These are phyloP conservation scores for Enteromius thamalakanensis DNA, from an alignment of 2,797 vertebrate species.

Conservation along the genomic window DNA sequence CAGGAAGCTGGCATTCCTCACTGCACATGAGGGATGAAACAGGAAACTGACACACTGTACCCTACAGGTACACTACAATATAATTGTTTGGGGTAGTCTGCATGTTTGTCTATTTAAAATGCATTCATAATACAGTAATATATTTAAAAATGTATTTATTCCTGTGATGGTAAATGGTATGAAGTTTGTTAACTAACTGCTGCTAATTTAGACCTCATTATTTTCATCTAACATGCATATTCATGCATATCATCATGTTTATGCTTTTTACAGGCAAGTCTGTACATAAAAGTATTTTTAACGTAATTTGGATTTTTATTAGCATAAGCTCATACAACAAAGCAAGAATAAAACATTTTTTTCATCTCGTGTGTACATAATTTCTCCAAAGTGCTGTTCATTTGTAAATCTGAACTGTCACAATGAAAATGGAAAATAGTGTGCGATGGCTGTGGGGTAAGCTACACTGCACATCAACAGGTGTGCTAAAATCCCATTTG, in stretches of 20 bases:
- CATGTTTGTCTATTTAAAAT: background rate
- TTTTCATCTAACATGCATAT: background rate
- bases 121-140: background rate
- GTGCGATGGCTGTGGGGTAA: background rate
- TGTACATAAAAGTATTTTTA: background rate
- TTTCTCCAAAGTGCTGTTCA: background rate
- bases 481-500: background rate
- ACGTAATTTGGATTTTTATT: background rate
- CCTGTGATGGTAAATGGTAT: background rate
- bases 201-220: background rate
- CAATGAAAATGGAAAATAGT: background rate
- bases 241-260: background rate
- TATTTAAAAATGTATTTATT: background rate
- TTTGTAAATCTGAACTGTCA: background rate
- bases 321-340: background rate
- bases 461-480: background rate
- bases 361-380: background rate
- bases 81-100: background rate
- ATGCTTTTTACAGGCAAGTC: background rate
- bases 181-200: background rate
- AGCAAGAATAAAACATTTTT: background rate
- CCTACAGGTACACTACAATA: background rate
- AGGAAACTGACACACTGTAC: slow-evolving; percentile 18
- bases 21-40: slow-evolving; percentile 31
- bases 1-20: slow-evolving; percentile 55